Conservation (phyloP, 2,113 vertebrate species). For the Felis catus region F.catus_Fca126_mat1.0 CM031412.1:235019501-235020000, state of each 20-base stretch:
- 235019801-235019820: accelerated
- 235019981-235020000: neutral
- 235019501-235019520: neutral
- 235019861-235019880: accelerated
- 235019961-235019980: accelerated
- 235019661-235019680: accelerated
- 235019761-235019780: accelerated
- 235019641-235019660: neutral
- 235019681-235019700: neutral
- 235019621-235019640: neutral
- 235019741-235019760: accelerated
- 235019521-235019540: neutral
- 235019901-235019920: accelerated
- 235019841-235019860: accelerated
- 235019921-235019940: accelerated
- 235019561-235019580: neutral
- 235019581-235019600: neutral
- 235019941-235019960: accelerated
- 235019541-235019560: neutral
- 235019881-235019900: neutral
- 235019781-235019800: accelerated
- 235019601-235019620: neutral
- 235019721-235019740: neutral
- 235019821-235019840: neutral
- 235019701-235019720: neutral